These are phyloP conservation scores for Hydrochoerus hydrochaeris DNA, from an alignment of 2,113 vertebrate species.

Conservation along the genomic window DNA sequence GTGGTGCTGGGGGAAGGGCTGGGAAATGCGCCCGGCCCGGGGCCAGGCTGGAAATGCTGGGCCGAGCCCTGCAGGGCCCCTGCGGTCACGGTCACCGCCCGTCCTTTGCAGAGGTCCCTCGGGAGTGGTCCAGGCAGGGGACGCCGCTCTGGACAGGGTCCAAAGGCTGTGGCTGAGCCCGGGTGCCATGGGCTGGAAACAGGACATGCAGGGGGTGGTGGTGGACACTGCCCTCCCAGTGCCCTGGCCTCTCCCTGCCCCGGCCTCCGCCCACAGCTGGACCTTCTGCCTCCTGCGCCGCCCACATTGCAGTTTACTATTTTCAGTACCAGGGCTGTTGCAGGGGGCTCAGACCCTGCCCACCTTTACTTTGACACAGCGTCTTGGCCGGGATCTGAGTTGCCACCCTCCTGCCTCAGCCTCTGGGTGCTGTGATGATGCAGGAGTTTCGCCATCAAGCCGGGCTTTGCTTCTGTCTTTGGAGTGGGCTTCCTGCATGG, in stretches of 20 bases:
- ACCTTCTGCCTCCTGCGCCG: neutral
- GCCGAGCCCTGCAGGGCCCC: neutral
- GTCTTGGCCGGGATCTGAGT: neutral
- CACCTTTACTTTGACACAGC: neutral
- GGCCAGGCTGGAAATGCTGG: slow-evolving; percentile 65
- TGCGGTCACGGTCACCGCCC: neutral
- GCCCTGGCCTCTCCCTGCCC: neutral
- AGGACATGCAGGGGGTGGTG: slow-evolving; percentile 62
- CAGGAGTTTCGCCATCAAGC: too few relatives aligned
- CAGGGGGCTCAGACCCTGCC: too few relatives aligned
- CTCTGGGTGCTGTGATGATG: neutral
- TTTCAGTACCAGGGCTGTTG: too few relatives aligned
- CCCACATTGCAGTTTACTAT: neutral
- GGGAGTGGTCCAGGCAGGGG: slow-evolving; percentile 44
- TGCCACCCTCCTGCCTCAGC: neutral
- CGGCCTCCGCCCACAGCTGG: neutral
- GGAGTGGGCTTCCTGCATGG: neutral
- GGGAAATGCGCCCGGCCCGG: neutral
- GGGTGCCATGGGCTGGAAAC: slow-evolving; percentile 50
- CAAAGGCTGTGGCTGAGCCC: slow-evolving; percentile 14
- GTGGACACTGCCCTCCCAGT: neutral
- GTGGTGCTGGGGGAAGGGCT: slow-evolving; percentile 13
- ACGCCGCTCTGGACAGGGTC: slow-evolving; percentile 25
- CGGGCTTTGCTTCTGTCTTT: neutral
- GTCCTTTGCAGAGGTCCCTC: neutral